A percentile compares a stretch with the other conserved stretches of the same genome.
Evolutionary conservation across 2,888 invertebrate genomes (phyloP).

Genomic region (Thereva unica): DNA sequence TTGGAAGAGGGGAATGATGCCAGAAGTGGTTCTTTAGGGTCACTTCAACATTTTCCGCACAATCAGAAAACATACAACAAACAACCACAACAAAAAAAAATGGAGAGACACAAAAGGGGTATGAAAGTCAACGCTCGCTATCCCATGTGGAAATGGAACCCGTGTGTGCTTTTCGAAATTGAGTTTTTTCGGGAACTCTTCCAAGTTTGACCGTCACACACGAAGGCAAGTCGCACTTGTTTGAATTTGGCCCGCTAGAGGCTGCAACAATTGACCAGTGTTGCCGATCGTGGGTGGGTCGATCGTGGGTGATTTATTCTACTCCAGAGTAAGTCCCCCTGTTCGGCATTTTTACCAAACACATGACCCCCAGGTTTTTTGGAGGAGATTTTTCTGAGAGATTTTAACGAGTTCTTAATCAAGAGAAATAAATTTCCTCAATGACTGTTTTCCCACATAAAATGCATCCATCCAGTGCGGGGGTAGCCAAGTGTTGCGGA

Average conservation of each 20-base stretch:
- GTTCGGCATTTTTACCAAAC: no score
- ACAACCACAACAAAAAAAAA: not conserved
- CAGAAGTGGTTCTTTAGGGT: slow-evolving; percentile 16
- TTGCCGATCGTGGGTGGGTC: slow-evolving; percentile 11
- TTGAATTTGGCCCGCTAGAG: not conserved
- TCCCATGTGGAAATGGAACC: slow-evolving; percentile 10
- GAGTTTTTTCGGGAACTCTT: slow-evolving; percentile 13
- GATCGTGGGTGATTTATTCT: not conserved
- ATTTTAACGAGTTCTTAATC: slow-evolving; percentile 28
- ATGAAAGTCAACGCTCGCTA: slow-evolving; percentile 28
- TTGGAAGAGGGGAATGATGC: not conserved
- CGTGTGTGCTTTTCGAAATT: slow-evolving; percentile 2
- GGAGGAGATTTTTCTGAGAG: slow-evolving; percentile 3
- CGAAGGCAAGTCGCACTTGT: slow-evolving; percentile 14
- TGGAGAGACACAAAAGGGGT: slow-evolving; percentile 10
- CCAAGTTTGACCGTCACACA: not conserved
- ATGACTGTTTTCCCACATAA: not conserved
- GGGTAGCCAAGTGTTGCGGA: not conserved
- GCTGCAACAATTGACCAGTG: slow-evolving; percentile 18
- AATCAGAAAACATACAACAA: slow-evolving; percentile 13
- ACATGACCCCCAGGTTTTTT: not conserved
- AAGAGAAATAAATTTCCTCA: slow-evolving; percentile 9
- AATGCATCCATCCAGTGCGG: no score
- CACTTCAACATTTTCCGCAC: slow-evolving; percentile 10
- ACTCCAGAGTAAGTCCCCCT: no score